Base-by-base conservation (phyloP, 2,113 vertebrate species). In the Hippoglossus stenolepis region DNA sequence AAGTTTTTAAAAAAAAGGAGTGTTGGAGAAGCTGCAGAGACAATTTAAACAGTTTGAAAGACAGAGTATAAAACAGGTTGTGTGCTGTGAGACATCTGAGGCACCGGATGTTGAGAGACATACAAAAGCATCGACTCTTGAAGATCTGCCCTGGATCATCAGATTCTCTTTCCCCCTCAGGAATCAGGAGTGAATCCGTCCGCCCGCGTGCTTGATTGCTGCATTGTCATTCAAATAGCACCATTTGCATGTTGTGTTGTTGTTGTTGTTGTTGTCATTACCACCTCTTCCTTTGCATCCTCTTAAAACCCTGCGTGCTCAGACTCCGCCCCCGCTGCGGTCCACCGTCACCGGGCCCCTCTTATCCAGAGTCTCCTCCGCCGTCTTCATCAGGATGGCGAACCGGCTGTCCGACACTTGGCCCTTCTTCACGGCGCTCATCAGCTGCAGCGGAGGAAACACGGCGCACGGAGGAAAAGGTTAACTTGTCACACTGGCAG, bases 351-450 rank as follows among this genome's bases (percentile, higher is more conserved):
- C 97, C 0, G 96, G 91, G 4, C 92, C 92, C 76, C 97, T 90
- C 53, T 71, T 87, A 23, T 94, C 92, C 73, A 99, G 93, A 4
- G 96, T 97, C 86, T 99, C 97, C 90, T 99, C 98, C 0, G 95
- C 98, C 0, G 94, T 94, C 90, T 97, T 99, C 96, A 99, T 95
- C 12, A 99, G 95, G 21, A 98, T 96, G 11, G 97, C 98, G 70
- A 99, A 94, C 0, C 98, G 93, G 94, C 96, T 99, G 74, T 96
- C 95, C 0, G 98, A 98, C 73, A 99, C 95, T 0, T 95, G 95
- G 13, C 98, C 98, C 92, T 98, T 98, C 90, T 98, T 96, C 78
- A 99, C 94, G 0, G 97, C 98, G 2, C 95, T 98, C 98, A 99
- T 99, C 61, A 99, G 96, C 98, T 99, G 81, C 45, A 54, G 57